A percentile compares a stretch with the other conserved stretches of the same genome.
phyloP scores from a whole-genome alignment of 2,888 invertebrate genomes.

The Polylopha cassiicola region DNA sequence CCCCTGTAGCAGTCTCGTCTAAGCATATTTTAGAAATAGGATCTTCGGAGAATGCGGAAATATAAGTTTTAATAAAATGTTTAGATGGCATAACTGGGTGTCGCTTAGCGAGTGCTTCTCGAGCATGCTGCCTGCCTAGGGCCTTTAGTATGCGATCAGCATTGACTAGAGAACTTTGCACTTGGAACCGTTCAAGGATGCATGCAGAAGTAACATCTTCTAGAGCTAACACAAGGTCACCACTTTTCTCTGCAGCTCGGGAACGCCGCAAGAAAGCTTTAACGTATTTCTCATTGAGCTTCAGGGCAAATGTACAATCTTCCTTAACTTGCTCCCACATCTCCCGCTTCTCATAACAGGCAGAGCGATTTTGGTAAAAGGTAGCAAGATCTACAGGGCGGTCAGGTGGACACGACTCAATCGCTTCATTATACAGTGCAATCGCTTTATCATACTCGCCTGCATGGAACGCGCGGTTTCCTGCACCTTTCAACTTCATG shows the following conservation, averaged over 20 bases:
- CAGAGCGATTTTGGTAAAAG: slow-evolving; percentile 97
- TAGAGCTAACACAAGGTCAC: slow-evolving; percentile 86
- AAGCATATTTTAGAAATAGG: slow-evolving; percentile 81
- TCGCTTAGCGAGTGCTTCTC: slow-evolving; percentile 82
- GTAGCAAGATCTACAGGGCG: slow-evolving; percentile 87
- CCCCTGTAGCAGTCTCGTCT: slow-evolving; percentile 66
- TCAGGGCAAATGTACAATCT: slow-evolving; percentile 91
- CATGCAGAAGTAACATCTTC: slow-evolving; percentile 97
- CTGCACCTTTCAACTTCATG: slow-evolving; percentile 89
- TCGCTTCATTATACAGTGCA: slow-evolving; percentile 92
- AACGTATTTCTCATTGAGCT: slow-evolving; percentile 89
- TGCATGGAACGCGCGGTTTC: slow-evolving; percentile 90
- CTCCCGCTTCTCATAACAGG: slow-evolving; percentile 93
- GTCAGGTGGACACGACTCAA: slow-evolving; percentile 89
- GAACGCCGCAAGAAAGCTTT: slow-evolving; percentile 92
- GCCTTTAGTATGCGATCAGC: slow-evolving; percentile 94
- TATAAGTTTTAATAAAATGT: slow-evolving; percentile 91
- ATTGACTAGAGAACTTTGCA: slow-evolving; percentile 85
- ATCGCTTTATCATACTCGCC: slow-evolving; percentile 96
- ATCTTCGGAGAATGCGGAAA: slow-evolving; percentile 91
- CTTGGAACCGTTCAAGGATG: slow-evolving; percentile 92
- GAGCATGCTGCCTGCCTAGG: slow-evolving; percentile 84
- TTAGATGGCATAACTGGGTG: slow-evolving; percentile 88
- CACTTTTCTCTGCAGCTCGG: slow-evolving; percentile 87
- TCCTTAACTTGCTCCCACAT: slow-evolving; percentile 90